Conservation (phyloP, 1,140 invertebrate genomes). For the Sitophilus oryzae region DNA sequence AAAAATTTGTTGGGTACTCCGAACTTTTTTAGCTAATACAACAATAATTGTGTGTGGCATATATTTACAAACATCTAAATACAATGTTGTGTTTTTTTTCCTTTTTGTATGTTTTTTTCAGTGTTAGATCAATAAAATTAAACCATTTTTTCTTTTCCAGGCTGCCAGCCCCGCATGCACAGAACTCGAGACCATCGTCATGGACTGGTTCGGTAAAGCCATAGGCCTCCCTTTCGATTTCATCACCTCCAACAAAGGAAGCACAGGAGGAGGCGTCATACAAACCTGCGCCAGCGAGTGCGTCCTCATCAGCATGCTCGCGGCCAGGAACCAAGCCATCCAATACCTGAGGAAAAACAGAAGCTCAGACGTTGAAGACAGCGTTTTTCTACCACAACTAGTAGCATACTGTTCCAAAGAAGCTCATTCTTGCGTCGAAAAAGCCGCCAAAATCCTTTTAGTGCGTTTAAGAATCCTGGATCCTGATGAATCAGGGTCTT, state of each 20-base stretch:
- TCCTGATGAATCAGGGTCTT: slow-evolving; percentile 72
- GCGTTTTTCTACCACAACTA: slow-evolving; percentile 78
- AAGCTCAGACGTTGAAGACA: slow-evolving; percentile 70
- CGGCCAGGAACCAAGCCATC: slow-evolving; percentile 83
- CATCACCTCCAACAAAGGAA: slow-evolving; percentile 65
- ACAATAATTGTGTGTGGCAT: too few species aligned
- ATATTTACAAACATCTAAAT: too few species aligned
- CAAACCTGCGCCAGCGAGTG: slow-evolving; percentile 92
- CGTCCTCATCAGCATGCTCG: slow-evolving; percentile 82
- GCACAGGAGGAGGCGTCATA: slow-evolving; percentile 86
- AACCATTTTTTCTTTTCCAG: too few species aligned
- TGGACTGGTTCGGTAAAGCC: slow-evolving; percentile 97
- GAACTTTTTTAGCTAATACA: too few species aligned
- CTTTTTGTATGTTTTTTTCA: too few species aligned
- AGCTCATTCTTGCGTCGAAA: slow-evolving; percentile 95
- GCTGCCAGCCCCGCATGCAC: slow-evolving; percentile 93
- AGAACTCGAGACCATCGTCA: slow-evolving; percentile 92
- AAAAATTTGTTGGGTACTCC: too few species aligned
- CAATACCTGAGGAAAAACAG: slow-evolving; percentile 59
- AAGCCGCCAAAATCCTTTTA: slow-evolving; percentile 87
- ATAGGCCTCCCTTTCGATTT: slow-evolving; percentile 85
- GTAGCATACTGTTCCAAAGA: slow-evolving; percentile 95
- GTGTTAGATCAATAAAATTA: too few species aligned
- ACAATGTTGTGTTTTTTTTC: too few species aligned
- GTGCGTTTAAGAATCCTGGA: slow-evolving; percentile 84